Base-by-base conservation (phyloP, 2,888 invertebrate species). In the Machimus rusticus region DNA sequence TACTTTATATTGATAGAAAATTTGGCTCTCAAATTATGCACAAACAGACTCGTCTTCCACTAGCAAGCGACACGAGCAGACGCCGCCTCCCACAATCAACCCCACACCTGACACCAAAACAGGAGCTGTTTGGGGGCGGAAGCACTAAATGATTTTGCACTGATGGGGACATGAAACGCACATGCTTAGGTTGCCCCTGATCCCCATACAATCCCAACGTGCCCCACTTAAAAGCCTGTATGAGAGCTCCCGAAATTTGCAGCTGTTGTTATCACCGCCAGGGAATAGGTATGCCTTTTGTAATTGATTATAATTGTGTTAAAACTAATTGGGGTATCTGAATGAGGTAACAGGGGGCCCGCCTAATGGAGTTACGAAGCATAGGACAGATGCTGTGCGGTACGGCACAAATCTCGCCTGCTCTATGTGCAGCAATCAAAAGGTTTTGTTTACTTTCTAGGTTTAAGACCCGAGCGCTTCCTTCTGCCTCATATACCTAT, bases 281-380 rank as follows among this genome's bases (percentile, higher is more conserved):
- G 74, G 77, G 23, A 86, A 78, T 66, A 51, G 34, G 74, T 74
- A 57, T 57, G 77, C 78, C 78, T 51, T 66, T 77, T 76, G 86
- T 86, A 86, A 86, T 86, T 86, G 86, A 86, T 86, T 76, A 86
- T 57, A 86, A 86, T 86, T 86, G 76, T 77, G 77, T 86, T 86
- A 76, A 78, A 77, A 77, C 86, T 86, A 86, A 86, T 86, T 86
- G 76, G 86, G 57, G 39, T 37, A 86, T 55, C 86, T 76, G 86
- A 51, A 66, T 28, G 57, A 43, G 37, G 74, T 37, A 76, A 76
- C 39, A 37, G 76, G 76, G 76, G 34, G 76, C n/a, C n/a, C 37
- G 74, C 31, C 43, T 74, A 66, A 66, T 66, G 66, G 85, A 85
- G 51, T 34, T 81, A 51, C 51, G 81, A 31, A 28, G 31, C 51